Conservation (phyloP, 1,140 invertebrate species). For the Papilio dardanus region DNA sequence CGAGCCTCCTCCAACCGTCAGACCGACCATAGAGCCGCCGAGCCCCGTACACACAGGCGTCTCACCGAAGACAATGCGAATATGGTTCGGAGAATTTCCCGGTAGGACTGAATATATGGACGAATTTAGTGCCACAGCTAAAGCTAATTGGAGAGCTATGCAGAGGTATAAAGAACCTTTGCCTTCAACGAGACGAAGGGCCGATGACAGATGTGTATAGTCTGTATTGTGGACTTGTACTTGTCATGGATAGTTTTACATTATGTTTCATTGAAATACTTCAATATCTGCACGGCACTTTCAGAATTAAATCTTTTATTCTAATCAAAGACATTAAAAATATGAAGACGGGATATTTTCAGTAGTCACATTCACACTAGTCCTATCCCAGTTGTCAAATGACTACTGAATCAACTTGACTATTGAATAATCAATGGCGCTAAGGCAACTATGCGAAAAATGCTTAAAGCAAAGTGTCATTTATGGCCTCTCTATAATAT, state of each 20-base stretch:
- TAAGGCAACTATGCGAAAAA: too few species aligned
- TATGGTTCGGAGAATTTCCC: slow-evolving; percentile 81
- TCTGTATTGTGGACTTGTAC: neutral
- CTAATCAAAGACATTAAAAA: too few species aligned
- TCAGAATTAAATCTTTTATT: too few species aligned
- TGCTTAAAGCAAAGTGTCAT: too few species aligned
- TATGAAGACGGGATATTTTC: too few species aligned
- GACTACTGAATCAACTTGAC: too few species aligned
- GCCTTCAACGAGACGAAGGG: slow-evolving; percentile 82
- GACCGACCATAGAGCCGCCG: slow-evolving; percentile 69
- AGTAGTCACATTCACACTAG: too few species aligned
- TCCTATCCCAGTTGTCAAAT: too few species aligned
- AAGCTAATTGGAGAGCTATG: slow-evolving; percentile 83
- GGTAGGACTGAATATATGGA: slow-evolving; percentile 85
- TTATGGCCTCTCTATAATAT: too few species aligned
- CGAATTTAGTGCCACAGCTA: slow-evolving; percentile 82
- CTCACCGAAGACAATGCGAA: slow-evolving; percentile 68
- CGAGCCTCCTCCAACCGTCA: slow-evolving; percentile 57
- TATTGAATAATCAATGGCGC: too few species aligned
- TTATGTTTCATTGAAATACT: neutral
- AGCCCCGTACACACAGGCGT: slow-evolving; percentile 63
- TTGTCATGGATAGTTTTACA: neutral
- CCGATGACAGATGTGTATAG: slow-evolving; percentile 74
- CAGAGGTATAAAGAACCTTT: slow-evolving; percentile 84
- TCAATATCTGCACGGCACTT: neutral